phyloP scores from a whole-genome alignment of 2,888 invertebrate genomes.

The Epinotia nisella region DNA sequence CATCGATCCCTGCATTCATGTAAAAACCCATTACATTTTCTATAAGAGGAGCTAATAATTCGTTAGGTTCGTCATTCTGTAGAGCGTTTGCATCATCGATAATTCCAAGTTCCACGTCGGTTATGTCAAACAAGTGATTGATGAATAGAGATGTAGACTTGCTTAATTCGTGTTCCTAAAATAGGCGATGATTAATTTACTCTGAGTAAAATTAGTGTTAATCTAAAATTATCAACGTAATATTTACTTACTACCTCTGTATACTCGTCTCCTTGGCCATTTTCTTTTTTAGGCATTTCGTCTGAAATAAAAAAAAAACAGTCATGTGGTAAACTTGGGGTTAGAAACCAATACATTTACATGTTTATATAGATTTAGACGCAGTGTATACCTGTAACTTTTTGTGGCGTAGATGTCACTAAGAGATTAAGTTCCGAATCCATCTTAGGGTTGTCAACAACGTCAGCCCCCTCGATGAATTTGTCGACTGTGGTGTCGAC shows the following conservation, averaged over 20 bases:
- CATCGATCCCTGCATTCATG: conserved; percentile 57
- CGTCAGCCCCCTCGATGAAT: conserved; percentile 53
- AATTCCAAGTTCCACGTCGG: conserved; percentile 64
- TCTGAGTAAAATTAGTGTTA: neutral
- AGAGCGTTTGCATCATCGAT: conserved; percentile 53
- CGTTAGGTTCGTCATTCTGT: conserved; percentile 52
- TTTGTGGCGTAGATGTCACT: conserved; percentile 75
- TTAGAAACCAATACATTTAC: neutral
- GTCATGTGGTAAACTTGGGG: neutral
- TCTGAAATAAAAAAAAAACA: conserved; percentile 51
- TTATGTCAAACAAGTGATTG: conserved; percentile 75
- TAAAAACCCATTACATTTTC: conserved; percentile 65
- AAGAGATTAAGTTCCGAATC: conserved; percentile 57
- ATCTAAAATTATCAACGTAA: conserved; percentile 17
- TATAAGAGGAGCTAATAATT: conserved; percentile 57
- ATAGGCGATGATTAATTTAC: conserved; percentile 31
- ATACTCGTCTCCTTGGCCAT: conserved; percentile 77
- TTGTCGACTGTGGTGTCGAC: conserved; percentile 9
- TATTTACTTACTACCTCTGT: conserved; percentile 59
- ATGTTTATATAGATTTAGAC: neutral
- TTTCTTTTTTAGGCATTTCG: conserved; percentile 54
- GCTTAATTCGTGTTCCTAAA: conserved; percentile 60
- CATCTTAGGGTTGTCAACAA: conserved; percentile 58
- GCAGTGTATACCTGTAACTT: conserved; percentile 53
- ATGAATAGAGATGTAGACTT: conserved; percentile 73